These are phyloP conservation scores for Daubentonia madagascariensis DNA, from an alignment of 2,113 vertebrate genomes.

Conservation along the genomic window DNA sequence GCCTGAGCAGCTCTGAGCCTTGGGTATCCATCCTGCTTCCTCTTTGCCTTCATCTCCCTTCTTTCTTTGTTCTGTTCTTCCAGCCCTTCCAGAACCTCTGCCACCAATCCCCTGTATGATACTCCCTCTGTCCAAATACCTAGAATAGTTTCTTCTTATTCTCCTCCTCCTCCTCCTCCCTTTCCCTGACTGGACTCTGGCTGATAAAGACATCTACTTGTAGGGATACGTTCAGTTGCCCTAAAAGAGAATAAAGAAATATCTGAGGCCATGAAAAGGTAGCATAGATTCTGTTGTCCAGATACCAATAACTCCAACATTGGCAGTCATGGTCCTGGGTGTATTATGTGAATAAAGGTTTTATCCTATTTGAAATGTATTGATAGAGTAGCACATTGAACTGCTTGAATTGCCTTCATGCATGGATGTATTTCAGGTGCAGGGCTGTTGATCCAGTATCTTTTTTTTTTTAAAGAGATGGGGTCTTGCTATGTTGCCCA, in stretches of 20 bases:
- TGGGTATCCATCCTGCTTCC: neutral
- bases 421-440: constrained; percentile 34
- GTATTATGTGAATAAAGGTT: neutral
- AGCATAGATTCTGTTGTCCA: neutral
- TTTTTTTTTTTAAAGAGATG: neutral
- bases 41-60: neutral
- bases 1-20: neutral
- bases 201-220: neutral
- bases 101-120: neutral
- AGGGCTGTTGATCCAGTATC: constrained; percentile 13
- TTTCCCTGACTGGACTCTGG: neutral
- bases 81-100: neutral
- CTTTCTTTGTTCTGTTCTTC: neutral
- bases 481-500: no score
- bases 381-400: neutral
- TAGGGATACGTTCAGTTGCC: neutral
- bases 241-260: neutral
- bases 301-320: neutral
- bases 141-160: neutral
- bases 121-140: neutral
- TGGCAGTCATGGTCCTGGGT: neutral
- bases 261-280: neutral
- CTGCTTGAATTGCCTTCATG: neutral
- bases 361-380: constrained; percentile 7
- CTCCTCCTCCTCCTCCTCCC: no score